Evolutionary conservation across 2,888 invertebrate genomes (phyloP).

Genomic region (Nomada lathburiana): DNA sequence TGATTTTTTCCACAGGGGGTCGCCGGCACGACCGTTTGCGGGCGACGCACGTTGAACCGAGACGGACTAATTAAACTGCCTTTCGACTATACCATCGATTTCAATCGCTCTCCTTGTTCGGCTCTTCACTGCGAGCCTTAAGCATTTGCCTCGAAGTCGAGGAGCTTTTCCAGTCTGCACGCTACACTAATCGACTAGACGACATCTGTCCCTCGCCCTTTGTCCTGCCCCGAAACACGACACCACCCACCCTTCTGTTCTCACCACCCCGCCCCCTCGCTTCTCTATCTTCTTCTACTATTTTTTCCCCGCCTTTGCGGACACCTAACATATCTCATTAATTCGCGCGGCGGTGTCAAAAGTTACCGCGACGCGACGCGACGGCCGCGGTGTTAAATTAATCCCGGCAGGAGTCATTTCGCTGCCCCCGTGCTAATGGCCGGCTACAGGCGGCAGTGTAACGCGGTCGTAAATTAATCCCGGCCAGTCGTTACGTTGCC

Average conservation of each 20-base stretch:
- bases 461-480: slow-evolving; percentile 68
- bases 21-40: slow-evolving; percentile 13
- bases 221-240: slow-evolving; percentile 8
- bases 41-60: slow-evolving; percentile 35
- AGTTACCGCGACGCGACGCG: slow-evolving; percentile 46
- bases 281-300: not conserved
- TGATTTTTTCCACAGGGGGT: slow-evolving; percentile 30
- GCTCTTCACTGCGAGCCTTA: not conserved
- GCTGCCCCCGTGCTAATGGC: slow-evolving; percentile 59
- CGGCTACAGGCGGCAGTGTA: slow-evolving; percentile 45
- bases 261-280: not conserved
- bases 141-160: slow-evolving; percentile 27
- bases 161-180: slow-evolving; percentile 49
- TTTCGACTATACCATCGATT: slow-evolving; percentile 58
- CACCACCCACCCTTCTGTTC: not conserved
- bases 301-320: not conserved
- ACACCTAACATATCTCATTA: slow-evolving; percentile 50
- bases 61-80: slow-evolving; percentile 69
- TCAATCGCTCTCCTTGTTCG: slow-evolving; percentile 55
- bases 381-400: slow-evolving; percentile 57
- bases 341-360: slow-evolving; percentile 49
- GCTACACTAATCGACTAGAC: slow-evolving; percentile 50
- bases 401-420: slow-evolving; percentile 62
- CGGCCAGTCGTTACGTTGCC: slow-evolving; percentile 56
- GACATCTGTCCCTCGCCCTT: slow-evolving; percentile 35